Conservation (phyloP, 2,797 vertebrate species). For the Graptemys geographica region DNA sequence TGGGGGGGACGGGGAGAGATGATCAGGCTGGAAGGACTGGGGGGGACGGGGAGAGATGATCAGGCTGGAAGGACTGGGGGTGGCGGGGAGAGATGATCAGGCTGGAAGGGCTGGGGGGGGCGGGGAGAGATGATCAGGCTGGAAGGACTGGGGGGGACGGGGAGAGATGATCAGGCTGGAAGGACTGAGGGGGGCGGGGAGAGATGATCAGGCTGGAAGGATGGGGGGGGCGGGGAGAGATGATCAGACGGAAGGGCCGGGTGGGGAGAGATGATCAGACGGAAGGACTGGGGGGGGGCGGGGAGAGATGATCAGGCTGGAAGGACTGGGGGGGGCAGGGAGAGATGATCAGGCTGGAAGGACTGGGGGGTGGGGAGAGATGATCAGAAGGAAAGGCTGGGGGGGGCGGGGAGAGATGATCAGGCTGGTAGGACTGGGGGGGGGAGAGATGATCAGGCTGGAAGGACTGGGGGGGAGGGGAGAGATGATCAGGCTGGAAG, state of each 20-base stretch:
- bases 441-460: slow-evolving; percentile 12
- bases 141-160: not conserved
- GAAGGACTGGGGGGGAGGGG: not conserved
- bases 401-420: too few species aligned
- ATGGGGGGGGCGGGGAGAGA: not conserved
- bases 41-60: not conserved
- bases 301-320: not conserved
- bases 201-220: not conserved
- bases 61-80: too few species aligned
- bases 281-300: too few species aligned
- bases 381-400: not conserved
- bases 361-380: not conserved
- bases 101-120: not conserved
- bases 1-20: not conserved
- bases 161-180: not conserved
- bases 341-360: too few species aligned
- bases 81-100: too few species aligned
- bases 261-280: too few species aligned
- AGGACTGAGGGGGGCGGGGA: not conserved
- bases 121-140: not conserved
- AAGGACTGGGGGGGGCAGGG: not conserved
- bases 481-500: too few species aligned
- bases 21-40: not conserved
- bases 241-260: too few species aligned
- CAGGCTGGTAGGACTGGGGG: too few species aligned